Base-by-base conservation (phyloP, 2,113 vertebrate species). In the Cariama cristata region DNA sequence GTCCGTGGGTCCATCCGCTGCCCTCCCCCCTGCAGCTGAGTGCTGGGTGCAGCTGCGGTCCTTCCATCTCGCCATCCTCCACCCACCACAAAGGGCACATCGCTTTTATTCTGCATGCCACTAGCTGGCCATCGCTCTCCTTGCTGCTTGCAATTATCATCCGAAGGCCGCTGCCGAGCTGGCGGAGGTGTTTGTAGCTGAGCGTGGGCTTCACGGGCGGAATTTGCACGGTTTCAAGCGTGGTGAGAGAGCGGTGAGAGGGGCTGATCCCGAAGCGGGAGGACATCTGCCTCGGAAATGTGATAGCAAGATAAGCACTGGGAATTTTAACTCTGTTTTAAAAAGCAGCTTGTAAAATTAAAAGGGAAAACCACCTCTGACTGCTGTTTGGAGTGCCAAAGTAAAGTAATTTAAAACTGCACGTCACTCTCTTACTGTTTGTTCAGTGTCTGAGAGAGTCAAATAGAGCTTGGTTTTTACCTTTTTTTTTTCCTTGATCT, bases 1-100 rank as follows among this genome's bases (percentile, higher is more conserved):
- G 6, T 69, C 73, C 18, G 7, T 28, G 50, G 16, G 59, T 88
- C 87, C 10, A 0, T 63, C 76, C 81, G 4, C 79, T 88, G 59
- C 81, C 50, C 47, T 71, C 24, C 59, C 71, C 17, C 11, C 32
- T 9, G 16, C 38, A 76, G 87, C 72, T 8, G 2, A 69, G 40
- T 23, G 21, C 79, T 12, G 35, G 68, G 93, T 93, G 63, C 96
- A 96, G 86, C 96, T 96, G 93, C 10, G 11, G 32, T 86, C 86
- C 86, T 81, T 67, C 74, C 12, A 3, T 79, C 86, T 93, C 6
- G 1, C 79, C 62, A 30, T 79, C 64, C n/a, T 91, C 76, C 91
- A 35, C 93, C 92, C 53, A 18, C 84, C 93, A 85, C 96, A 93
- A 93, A 97, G 95, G 88, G 87, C 85, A 87, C 84, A 42, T 76